Evolutionary conservation across 37 sponge, comb jelly and placozoan species (phyloP).

Genomic region (Petrosia ficiformis): DNA sequence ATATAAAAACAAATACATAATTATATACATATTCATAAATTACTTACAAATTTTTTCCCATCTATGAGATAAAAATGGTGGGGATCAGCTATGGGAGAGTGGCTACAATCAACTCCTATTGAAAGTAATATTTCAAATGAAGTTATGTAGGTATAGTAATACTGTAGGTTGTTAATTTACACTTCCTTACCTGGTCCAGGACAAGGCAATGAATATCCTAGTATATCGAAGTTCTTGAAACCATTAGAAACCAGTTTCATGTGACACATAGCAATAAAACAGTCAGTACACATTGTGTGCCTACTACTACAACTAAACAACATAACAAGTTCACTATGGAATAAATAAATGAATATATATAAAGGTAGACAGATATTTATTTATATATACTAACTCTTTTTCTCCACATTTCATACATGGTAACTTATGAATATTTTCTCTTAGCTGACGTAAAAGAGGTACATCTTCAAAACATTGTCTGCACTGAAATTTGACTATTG

Average conservation of each 20-base stretch:
- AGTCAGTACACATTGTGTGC: slow-evolving; percentile 48
- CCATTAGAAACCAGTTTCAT: slow-evolving; percentile 17
- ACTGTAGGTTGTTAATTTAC: neutral
- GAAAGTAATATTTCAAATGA: neutral
- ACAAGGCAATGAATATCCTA: slow-evolving; percentile 60
- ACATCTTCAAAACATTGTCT: slow-evolving; percentile 18
- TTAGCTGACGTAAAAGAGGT: slow-evolving; percentile 30
- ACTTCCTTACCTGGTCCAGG: slow-evolving; percentile 38
- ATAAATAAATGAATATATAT: neutral
- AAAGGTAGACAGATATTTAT: neutral
- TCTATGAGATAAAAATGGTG: slow-evolving; percentile 66
- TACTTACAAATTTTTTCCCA: slow-evolving; percentile 43
- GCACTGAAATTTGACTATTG: slow-evolving; percentile 33
- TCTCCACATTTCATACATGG: slow-evolving; percentile 52
- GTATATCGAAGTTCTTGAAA: slow-evolving; percentile 29
- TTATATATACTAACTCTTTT: slow-evolving; percentile 18
- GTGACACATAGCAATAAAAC: slow-evolving; percentile 39
- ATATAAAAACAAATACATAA: neutral
- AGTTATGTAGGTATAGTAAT: neutral
- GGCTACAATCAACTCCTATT: slow-evolving; percentile 24
- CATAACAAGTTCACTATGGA: slow-evolving; percentile 30
- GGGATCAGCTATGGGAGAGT: slow-evolving; percentile 50
- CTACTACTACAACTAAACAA: slow-evolving; percentile 17
- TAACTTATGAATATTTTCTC: slow-evolving; percentile 24
- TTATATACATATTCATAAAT: too few relatives aligned